Evolutionary conservation across 2,113 vertebrate species (phyloP), one percentile per base, ranked within the genome.

Genomic region (Struthio camelus): DNA sequence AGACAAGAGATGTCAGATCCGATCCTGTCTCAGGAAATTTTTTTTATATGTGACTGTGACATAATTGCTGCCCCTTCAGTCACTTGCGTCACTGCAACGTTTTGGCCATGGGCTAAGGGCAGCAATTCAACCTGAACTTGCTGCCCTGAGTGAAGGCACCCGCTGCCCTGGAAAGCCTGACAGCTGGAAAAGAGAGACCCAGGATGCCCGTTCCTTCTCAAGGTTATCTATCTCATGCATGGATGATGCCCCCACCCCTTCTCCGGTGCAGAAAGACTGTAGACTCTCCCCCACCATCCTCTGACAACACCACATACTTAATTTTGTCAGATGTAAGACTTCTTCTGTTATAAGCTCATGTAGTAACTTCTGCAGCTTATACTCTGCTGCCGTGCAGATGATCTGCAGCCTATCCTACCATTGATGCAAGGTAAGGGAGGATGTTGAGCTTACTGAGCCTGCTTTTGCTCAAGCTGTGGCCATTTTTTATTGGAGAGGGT

Each of bases 351-450:
- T 28, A 54, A 54, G 28, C 53, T 54, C 27, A 14, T 54, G 53
- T 28, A 53, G 54, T 56, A 30, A 56, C 32, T 56, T 51, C 76
- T 86, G 72, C 32, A 71, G 51, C n/a, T 67, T 67, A 18, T 0
- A 0, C 58, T 84, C 80, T 78, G 76, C 17, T 58, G 40, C 1
- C 0, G 22, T 61, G 62, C 12, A 18, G 44, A 23, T 0, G 0
- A 86, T 27, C 42, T 38, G 24, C 38, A 46, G 80, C 36, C 24
- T 51, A 48, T 75, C n/a, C 51, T 30, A 25, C 24, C 8, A 10
- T 17, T 80, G 65, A 46, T 1, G 8, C 22, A 75, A 87, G 54
- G 22, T 18, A 16, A 25, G 0, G 1, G 59, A 56, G 13, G 1
- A 14, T 48, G 23, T 48, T 36, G 40, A 56, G 9, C 14, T 86